These are phyloP conservation scores for Unio delphinus DNA, from an alignment of 2,888 invertebrate genomes.

Conservation along the genomic window DNA sequence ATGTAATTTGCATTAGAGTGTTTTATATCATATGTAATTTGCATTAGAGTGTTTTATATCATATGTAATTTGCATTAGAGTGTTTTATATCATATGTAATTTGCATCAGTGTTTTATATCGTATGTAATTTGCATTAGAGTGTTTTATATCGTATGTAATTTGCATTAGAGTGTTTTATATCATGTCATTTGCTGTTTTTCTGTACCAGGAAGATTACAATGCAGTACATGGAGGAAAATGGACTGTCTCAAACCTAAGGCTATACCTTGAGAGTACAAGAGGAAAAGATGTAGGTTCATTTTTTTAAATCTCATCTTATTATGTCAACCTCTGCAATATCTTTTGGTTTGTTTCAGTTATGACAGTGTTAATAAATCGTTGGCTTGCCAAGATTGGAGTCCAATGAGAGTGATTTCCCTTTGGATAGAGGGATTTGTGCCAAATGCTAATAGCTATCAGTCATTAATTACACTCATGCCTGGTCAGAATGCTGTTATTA, in stretches of 20 bases:
- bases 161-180: background rate
- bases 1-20: too few species aligned
- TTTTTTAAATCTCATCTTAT: too few species aligned
- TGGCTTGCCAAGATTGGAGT: too few species aligned
- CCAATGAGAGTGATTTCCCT: too few species aligned
- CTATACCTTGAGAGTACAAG: constrained; percentile 91
- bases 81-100: background rate
- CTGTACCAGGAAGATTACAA: constrained; percentile 88
- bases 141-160: background rate
- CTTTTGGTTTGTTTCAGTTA: too few species aligned
- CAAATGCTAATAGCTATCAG: too few species aligned
- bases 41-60: background rate
- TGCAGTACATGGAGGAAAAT: constrained; percentile 92
- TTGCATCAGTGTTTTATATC: background rate
- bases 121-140: background rate
- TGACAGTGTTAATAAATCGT: too few species aligned
- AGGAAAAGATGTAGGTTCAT: constrained; percentile 81
- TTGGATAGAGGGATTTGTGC: too few species aligned
- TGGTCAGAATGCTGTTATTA: too few species aligned
- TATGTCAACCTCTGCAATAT: too few species aligned
- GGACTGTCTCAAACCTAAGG: constrained; percentile 91
- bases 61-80: background rate
- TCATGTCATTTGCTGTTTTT: background rate
- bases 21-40: background rate
- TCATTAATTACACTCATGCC: too few species aligned